Evolutionary conservation across 2,797 vertebrate species (phyloP).

Genomic region (Parauchenoglanis ngamensis): DNA sequence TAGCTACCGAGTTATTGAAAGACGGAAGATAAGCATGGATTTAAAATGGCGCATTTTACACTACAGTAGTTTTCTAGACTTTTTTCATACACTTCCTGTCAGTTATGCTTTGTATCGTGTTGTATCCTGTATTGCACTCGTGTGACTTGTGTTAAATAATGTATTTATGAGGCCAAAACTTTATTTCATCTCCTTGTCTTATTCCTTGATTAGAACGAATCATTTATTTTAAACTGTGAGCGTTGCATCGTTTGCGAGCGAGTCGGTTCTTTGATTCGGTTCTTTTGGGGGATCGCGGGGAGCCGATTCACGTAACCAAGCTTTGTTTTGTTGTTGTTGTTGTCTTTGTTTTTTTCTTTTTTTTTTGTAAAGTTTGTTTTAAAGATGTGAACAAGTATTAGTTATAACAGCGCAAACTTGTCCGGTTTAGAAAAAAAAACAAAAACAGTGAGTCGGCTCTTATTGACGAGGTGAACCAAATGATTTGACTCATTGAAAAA

Average conservation of each 20-base stretch:
- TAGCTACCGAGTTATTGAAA: conserved; percentile 26
- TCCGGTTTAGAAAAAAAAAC: not conserved
- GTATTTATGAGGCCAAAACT: conserved; percentile 26
- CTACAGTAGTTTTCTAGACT: conserved; percentile 69
- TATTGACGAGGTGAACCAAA: not conserved
- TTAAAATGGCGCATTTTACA: conserved; percentile 63
- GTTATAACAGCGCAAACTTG: not conserved
- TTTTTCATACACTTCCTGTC: conserved; percentile 69
- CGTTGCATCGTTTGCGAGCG: not conserved
- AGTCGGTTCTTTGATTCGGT: not conserved
- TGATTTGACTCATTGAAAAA: not conserved
- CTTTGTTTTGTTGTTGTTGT: too few species aligned
- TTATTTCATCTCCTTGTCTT: not conserved
- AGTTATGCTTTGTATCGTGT: conserved; percentile 56
- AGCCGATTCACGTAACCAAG: not conserved
- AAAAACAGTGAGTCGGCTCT: not conserved
- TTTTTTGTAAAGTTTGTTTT: not conserved
- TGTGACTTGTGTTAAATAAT: conserved; percentile 1
- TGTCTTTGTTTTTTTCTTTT: not conserved
- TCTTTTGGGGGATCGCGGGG: not conserved
- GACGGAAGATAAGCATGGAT: conserved; percentile 52
- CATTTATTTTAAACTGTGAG: not conserved
- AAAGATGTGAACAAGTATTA: not conserved
- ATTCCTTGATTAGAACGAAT: not conserved
- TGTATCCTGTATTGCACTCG: not conserved